Conservation (phyloP, 2,113 vertebrate species). For the Tonatia bakeri region DNA sequence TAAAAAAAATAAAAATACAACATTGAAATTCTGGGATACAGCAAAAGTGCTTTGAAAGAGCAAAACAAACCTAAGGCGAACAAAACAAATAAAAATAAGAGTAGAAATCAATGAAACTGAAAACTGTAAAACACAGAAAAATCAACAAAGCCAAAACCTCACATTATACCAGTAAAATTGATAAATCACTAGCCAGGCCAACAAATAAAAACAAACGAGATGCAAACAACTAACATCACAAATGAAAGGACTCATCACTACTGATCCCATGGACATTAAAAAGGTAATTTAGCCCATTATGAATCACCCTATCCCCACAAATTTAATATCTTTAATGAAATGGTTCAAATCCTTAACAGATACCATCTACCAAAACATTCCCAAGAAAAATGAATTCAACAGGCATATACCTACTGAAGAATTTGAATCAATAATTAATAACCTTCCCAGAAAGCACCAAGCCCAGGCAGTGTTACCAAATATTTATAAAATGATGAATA, state of each 20-base stretch:
- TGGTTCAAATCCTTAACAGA: background rate
- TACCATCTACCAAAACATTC: background rate
- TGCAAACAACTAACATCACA: background rate
- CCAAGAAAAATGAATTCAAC: background rate
- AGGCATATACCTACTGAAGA: background rate
- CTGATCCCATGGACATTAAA: background rate
- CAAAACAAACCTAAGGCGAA: conserved; percentile 4
- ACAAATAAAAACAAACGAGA: background rate
- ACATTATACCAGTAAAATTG: background rate
- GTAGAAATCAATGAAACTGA: background rate
- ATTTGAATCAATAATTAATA: background rate
- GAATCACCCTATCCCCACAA: background rate
- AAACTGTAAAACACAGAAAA: background rate
- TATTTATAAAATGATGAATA: background rate
- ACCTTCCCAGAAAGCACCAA: background rate
- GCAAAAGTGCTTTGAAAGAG: background rate
- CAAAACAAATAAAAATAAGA: background rate
- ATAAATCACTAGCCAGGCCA: background rate
- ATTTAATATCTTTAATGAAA: background rate
- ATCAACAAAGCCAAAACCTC: background rate
- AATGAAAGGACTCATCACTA: background rate
- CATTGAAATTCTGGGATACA: background rate
- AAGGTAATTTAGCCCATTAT: background rate
- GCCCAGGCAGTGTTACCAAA: background rate
- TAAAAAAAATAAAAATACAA: conserved; percentile 23